Evolutionary conservation across 2,888 invertebrate species (phyloP), one percentile per base, ranked within the genome.

Genomic region (Desoria tigrina): DNA sequence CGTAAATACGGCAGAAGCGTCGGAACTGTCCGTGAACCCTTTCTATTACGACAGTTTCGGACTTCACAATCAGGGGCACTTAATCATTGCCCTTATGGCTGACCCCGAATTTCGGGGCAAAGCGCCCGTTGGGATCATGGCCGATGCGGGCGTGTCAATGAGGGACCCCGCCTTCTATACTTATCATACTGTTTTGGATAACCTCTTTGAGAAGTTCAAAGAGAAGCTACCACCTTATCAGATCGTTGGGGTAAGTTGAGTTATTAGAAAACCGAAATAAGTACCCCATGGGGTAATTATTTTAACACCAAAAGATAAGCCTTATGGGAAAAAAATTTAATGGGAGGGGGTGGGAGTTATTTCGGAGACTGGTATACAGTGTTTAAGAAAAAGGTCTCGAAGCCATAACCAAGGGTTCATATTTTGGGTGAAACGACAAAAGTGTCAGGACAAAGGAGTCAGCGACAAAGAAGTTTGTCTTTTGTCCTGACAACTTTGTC

Each of bases 171-270:
- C 61, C 7, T 69, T 69, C 53, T 69, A 63, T 39, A 45, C 61
- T 45, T 51, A 61, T 14, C 69, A 69, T 27, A 42, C 32, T 1
- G 26, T 39, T 1, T 49, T 68, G 21, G 64, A 64, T 28, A 88
- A 90, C 74, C 81, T 92, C 42, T 91, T 92, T 84, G 84, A 86
- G 73, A 84, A 86, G 72, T 87, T 87, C 80, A 92, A 92, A 80
- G 82, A 83, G 66, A 86, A 86, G 16, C 81, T 92, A 32, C 82
- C 86, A 0, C 83, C 87, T 2, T 92, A 92, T 55, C 60, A 61
- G 57, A 58, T 56, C 37, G 16, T 37, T 62, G 62, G 65, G 54
- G 67, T 66, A 55, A 57, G 42, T 18, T 28, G 23, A 21, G 4
- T 45, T 18, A 27, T 42, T 18, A 18, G n/a, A 51, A 26, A 45